Evolutionary conservation across 2,888 invertebrate genomes (phyloP), one percentile per base, ranked within the genome.

Genomic region (Aplocera efformata): DNA sequence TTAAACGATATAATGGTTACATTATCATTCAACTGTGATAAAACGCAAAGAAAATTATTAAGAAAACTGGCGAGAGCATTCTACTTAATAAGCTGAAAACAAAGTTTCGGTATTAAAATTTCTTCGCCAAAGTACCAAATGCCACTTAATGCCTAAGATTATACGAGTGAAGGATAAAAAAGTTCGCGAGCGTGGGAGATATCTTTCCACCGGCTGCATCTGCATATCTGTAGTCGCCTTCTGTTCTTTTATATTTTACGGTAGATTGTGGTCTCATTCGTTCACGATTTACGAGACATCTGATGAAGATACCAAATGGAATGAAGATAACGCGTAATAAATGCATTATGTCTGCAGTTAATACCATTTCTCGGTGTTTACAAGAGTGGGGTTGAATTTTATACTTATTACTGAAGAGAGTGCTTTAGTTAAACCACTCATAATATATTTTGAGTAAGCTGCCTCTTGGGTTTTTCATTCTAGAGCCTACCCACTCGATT

Each of bases 51-150:
- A 17, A 17, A 17, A 3, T 3, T 17, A 5, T 5, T 17, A 17
- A 17, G 5, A 17, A 17, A 17, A 17, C 13, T 17, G 13, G 5
- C 13, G 13, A 17, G 13, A 48, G 50, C 49, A 53, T 52, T 64
- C 13, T 3, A 17, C 13, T 68, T 67, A 69, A 68, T 70, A 71
- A 70, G 63, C 63, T 65, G 56, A 59, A 67, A 65, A 62, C 58
- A 66, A 74, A 72, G 66, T 72, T 70, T 62, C 33, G 50, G 60
- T 63, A 66, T 67, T 69, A 62, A 69, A 72, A 63, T 63, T 71
- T 65, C 63, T 60, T 58, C 60, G 57, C 58, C 54, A 54, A 55
- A 63, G 58, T 58, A 17, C 13, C 13, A 3, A 63, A 61, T 60
- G 59, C 58, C 56, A 63, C 71, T 69, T 71, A 67, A 72, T 69